Evolutionary conservation across 64 coral and sea anemone genomes (phyloP).

Genomic region (Catalaphyllia jardinei): DNA sequence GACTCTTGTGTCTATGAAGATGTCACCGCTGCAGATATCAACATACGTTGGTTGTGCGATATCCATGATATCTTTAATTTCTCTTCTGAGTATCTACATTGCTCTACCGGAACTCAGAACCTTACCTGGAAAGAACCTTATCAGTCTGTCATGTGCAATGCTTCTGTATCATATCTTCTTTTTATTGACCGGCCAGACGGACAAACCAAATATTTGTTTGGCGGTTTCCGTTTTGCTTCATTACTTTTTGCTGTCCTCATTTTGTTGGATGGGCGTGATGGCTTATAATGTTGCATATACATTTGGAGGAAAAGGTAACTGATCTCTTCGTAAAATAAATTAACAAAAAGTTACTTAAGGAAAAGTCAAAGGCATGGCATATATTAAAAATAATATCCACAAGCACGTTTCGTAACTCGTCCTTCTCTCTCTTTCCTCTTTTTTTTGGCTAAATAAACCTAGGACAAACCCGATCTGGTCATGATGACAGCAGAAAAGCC

Average conservation of each 20-base stretch:
- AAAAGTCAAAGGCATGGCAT: too few species aligned
- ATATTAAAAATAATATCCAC: too few species aligned
- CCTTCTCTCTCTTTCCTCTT: too few species aligned
- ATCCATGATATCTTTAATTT: background rate
- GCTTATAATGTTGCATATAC: constrained; percentile 25
- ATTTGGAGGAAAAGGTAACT: constrained; percentile 5
- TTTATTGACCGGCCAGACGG: background rate
- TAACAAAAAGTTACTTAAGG: too few species aligned
- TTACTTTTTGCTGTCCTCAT: constrained; percentile 23
- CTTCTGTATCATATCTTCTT: background rate
- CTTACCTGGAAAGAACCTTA: constrained; percentile 32
- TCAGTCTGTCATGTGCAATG: constrained; percentile 23
- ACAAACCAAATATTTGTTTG: background rate
- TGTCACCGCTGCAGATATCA: background rate
- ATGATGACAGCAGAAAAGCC: background rate
- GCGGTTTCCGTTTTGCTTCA: constrained; percentile 13
- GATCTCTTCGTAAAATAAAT: too few species aligned
- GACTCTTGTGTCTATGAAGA: background rate
- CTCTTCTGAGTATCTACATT: background rate
- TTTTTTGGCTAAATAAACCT: too few species aligned
- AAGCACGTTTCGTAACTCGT: too few species aligned
- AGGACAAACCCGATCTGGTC: background rate
- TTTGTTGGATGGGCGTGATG: constrained; percentile 35
- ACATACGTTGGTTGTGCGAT: constrained; percentile 17
- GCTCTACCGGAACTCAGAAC: background rate